A percentile compares a stretch with the other conserved stretches of the same genome.
Conservation (phyloP, 1,140 invertebrate species). For the Laupala kohalensis region DNA sequence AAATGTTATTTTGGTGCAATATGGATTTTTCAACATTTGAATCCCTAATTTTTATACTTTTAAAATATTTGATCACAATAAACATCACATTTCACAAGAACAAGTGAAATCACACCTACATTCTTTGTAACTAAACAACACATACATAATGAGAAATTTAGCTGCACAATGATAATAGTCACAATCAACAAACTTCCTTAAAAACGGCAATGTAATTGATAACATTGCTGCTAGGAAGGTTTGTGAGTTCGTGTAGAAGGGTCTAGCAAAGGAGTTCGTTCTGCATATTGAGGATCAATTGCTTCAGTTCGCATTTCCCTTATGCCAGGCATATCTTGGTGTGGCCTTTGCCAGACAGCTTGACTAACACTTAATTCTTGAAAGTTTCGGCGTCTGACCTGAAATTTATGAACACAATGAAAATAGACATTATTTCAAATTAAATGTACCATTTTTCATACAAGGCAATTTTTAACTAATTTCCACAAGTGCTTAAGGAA, state of each 20-base stretch:
- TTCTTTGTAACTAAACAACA: not conserved
- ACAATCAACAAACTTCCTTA: not conserved
- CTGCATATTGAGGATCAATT: slow-evolving; percentile 28
- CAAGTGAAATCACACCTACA: not conserved
- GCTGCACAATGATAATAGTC: not conserved
- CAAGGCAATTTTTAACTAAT: no score
- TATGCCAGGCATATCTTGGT: slow-evolving; percentile 30
- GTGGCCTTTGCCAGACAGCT: slow-evolving; percentile 29
- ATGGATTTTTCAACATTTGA: not conserved
- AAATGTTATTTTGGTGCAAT: not conserved
- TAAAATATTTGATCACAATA: not conserved
- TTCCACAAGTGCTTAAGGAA: no score
- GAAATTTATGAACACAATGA: no score
- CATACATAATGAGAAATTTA: not conserved
- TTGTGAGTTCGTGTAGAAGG: slow-evolving; percentile 19
- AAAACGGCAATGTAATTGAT: not conserved
- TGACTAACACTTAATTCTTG: slow-evolving; percentile 27
- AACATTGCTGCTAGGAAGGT: slow-evolving; percentile 22
- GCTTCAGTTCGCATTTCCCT: slow-evolving; percentile 30
- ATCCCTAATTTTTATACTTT: not conserved
- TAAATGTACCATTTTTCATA: no score
- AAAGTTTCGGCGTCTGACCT: slow-evolving; percentile 29
- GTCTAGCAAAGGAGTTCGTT: slow-evolving; percentile 27
- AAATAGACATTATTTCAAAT: no score
- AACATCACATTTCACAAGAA: not conserved